Evolutionary conservation across 2,888 invertebrate species (phyloP), one percentile per base, ranked within the genome.

Genomic region (Morpho deidamia): DNA sequence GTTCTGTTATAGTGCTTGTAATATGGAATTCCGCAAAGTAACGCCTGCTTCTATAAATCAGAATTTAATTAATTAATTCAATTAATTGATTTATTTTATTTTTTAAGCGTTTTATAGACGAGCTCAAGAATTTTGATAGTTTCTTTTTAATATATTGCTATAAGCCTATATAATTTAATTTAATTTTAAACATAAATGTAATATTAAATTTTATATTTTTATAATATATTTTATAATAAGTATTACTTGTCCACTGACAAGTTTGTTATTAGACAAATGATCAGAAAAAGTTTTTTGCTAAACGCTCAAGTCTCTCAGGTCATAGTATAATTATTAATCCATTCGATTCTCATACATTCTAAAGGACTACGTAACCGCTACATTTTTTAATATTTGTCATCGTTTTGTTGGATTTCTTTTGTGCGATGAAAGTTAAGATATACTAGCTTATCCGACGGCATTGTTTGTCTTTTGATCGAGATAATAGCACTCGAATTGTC

Each of bases 281-380:
- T n/a, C n/a, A n/a, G n/a, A n/a, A n/a, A n/a, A n/a, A n/a, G n/a
- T n/a, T 23, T 42, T 42, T 9, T 42, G 11, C 14, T 5, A 40
- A 48, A 40, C 34, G 40, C 67, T 69, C 72, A 74, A 72, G 34
- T 65, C 32, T 0, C 39, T 56, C 58, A 32, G 50, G 38, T 53
- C 59, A 23, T 35, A 39, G 44, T 49, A 58, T 11, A 59, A 58
- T 51, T 56, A 40, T 35, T 53, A 58, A 50, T 70, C 69, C 71
- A 77, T 77, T 74, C 73, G 73, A 77, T 76, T 78, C 77, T 69
- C 71, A 73, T 73, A 70, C 60, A 64, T 72, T 68, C 62, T 64
- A 69, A 74, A 76, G 78, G 78, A 47, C 40, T 76, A 71, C 64
- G 59, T 65, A 79, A 83, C 85, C 84, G 74, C 83, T 81, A 76